Percentiles rank a stretch among this genome's conserved stretches.
Conservation (phyloP, 2,888 invertebrate genomes). For the Macrosiphum euphorbiae region DNA sequence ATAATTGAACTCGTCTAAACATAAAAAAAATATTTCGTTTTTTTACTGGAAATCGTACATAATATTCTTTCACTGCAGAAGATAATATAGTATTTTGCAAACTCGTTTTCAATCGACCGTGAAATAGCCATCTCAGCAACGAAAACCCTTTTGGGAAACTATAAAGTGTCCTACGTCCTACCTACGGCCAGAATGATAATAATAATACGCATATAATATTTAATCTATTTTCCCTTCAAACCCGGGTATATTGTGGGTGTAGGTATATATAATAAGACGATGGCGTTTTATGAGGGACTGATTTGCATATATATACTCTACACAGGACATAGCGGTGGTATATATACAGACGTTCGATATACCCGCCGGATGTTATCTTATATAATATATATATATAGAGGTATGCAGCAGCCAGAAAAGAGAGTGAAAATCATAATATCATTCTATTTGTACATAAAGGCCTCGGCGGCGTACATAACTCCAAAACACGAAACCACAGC, state of each 20-base stretch:
- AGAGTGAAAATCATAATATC: constrained; percentile 31
- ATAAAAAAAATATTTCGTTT: not conserved
- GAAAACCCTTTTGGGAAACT: not conserved
- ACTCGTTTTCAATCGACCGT: not conserved
- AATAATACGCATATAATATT: not conserved
- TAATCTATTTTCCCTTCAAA: constrained; percentile 28
- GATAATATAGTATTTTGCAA: not conserved
- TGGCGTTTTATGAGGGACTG: constrained; percentile 31
- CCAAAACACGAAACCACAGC: not conserved
- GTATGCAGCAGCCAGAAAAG: not conserved
- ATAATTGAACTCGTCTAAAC: not conserved
- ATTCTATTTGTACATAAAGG: not conserved
- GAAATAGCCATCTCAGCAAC: not conserved
- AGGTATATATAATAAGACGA: not conserved
- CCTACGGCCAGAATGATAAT: not conserved
- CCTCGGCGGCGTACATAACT: not conserved
- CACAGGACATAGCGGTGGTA: not conserved
- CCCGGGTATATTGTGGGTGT: not conserved
- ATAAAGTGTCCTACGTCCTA: not conserved
- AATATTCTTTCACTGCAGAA: not conserved
- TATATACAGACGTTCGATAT: not conserved
- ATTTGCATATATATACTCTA: constrained; percentile 38
- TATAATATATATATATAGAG: not conserved
- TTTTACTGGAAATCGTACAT: not conserved
- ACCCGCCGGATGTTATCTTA: constrained; percentile 4